Conservation (phyloP, 1,140 invertebrate genomes). For the Sycobia sp. region DNA sequence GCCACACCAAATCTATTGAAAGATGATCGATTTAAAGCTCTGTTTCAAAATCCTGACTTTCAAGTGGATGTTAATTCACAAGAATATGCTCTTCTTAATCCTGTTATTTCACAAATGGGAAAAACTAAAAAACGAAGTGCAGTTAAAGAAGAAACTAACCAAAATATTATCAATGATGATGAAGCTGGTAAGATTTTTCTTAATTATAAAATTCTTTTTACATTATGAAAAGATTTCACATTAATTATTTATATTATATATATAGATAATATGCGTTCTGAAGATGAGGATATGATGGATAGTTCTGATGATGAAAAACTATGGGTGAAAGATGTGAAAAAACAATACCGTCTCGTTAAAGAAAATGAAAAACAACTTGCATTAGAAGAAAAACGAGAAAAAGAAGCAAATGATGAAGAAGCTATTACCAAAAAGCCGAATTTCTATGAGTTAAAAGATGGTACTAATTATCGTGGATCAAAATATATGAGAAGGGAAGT, state of each 20-base stretch:
- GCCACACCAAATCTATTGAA: slow-evolving; percentile 71
- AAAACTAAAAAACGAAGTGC: slow-evolving; percentile 69
- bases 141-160: slow-evolving; percentile 50
- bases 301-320: slow-evolving; percentile 74
- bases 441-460: slow-evolving; percentile 71
- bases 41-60: slow-evolving; percentile 94
- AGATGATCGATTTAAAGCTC: slow-evolving; percentile 86
- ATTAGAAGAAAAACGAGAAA: slow-evolving; percentile 55
- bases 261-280: slow-evolving; percentile 40
- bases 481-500: slow-evolving; percentile 59
- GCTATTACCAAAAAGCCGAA: slow-evolving; percentile 58
- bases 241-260: slow-evolving; percentile 1
- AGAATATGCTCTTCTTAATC: slow-evolving; percentile 87
- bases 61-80: slow-evolving; percentile 88
- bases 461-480: slow-evolving; percentile 66
- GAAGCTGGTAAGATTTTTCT: slow-evolving; percentile 13
- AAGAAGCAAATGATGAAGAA: slow-evolving; percentile 53
- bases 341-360: slow-evolving; percentile 68
- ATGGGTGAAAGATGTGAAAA: slow-evolving; percentile 80
- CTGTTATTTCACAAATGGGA: slow-evolving; percentile 82
- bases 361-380: slow-evolving; percentile 58
- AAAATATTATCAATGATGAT: slow-evolving; percentile 50
- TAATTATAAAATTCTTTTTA: neutral
- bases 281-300: slow-evolving; percentile 50
- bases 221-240: too few relatives aligned